These are phyloP conservation scores for Agonopterix subpropinquella DNA, from an alignment of 2,888 invertebrate genomes.

Conservation along the genomic window DNA sequence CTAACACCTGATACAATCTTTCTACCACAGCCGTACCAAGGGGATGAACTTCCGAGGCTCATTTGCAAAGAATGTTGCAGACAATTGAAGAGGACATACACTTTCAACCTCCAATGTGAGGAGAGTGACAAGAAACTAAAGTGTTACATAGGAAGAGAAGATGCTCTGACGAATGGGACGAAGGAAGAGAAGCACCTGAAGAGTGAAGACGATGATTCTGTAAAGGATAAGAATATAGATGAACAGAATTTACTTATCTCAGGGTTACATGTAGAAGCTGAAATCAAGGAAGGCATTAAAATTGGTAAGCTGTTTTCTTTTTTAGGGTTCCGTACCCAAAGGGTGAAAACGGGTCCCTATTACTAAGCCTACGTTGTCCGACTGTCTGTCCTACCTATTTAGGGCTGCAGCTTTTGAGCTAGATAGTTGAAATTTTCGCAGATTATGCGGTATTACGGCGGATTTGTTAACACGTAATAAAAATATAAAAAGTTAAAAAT, in stretches of 20 bases:
- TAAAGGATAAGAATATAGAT: background rate
- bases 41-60: constrained; percentile 50
- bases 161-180: background rate
- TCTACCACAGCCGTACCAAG: constrained; percentile 40
- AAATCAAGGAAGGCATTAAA: constrained; percentile 30
- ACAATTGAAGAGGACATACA: constrained; percentile 48
- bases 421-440: too few relatives aligned
- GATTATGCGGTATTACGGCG: too few relatives aligned
- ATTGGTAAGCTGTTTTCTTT: constrained; percentile 22
- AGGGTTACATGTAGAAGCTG: constrained; percentile 4
- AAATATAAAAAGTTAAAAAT: too few relatives aligned
- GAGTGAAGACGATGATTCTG: background rate
- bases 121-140: constrained; percentile 47
- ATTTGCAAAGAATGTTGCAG: constrained; percentile 60
- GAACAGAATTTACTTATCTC: background rate
- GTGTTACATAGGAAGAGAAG: constrained; percentile 19
- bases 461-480: too few relatives aligned
- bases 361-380: too few relatives aligned
- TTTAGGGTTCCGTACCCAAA: too few relatives aligned
- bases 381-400: too few relatives aligned
- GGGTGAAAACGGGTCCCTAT: too few relatives aligned
- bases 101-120: constrained; percentile 53
- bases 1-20: background rate
- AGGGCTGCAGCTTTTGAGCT: too few relatives aligned
- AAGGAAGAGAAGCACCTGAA: background rate